phyloP scores from a whole-genome alignment of 2,888 invertebrate species.

The Tetragonisca angustula region DNA sequence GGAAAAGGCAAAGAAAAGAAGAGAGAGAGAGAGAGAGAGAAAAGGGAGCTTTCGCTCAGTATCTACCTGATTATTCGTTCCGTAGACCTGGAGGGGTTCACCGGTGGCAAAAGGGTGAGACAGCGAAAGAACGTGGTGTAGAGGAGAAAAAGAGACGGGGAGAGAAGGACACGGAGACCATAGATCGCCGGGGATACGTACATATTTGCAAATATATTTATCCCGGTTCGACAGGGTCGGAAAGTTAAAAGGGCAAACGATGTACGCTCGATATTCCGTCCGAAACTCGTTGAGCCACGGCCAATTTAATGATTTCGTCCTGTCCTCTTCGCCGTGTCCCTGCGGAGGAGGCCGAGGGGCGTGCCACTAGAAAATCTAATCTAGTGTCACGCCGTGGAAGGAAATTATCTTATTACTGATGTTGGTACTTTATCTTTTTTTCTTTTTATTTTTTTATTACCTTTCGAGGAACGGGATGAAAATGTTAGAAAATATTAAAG shows the following conservation, averaged over 20 bases:
- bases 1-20: conserved; percentile 21
- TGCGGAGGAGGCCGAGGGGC: conserved; percentile 18
- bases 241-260: conserved; percentile 81
- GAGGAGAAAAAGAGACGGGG: conserved; percentile 46
- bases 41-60: conserved; percentile 58
- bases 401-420: conserved; percentile 25
- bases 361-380: conserved; percentile 48
- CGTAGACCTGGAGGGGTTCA: conserved; percentile 63
- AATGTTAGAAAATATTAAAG: not conserved
- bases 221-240: conserved; percentile 72
- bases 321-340: conserved; percentile 33
- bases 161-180: conserved; percentile 41
- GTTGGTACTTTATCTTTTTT: not conserved
- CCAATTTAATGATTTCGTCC: conserved; percentile 80
- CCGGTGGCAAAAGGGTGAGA: conserved; percentile 57
- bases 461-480: not conserved
- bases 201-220: conserved; percentile 83
- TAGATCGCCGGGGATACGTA: conserved; percentile 73
- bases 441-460: not conserved
- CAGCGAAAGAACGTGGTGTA: conserved; percentile 36
- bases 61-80: conserved; percentile 80
- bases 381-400: conserved; percentile 7
- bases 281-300: conserved; percentile 76
- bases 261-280: conserved; percentile 71
- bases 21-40: conserved; percentile 1